These are phyloP conservation scores for Xestia c-nigrum DNA, from an alignment of 2,888 invertebrate genomes.

Conservation along the genomic window DNA sequence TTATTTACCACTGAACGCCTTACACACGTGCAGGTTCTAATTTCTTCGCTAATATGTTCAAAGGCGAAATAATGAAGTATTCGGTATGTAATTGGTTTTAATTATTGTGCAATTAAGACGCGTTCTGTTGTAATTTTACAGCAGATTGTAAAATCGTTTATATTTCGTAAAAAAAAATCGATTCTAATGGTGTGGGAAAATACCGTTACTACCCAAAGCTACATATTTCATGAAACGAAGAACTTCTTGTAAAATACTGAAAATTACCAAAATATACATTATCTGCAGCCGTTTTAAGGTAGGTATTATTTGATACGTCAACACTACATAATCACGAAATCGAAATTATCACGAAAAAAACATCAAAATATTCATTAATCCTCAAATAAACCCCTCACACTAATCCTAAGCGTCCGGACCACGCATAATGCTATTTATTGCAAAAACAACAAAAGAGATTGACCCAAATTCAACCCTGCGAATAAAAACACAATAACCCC, in stretches of 20 bases:
- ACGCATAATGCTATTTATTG: constrained; percentile 58
- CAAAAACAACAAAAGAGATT: constrained; percentile 67
- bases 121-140: constrained; percentile 23
- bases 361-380: constrained; percentile 1
- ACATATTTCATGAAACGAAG: not conserved
- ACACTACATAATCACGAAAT: not conserved
- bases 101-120: constrained; percentile 50
- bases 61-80: constrained; percentile 55
- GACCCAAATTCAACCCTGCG: constrained; percentile 70
- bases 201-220: not conserved
- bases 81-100: constrained; percentile 48
- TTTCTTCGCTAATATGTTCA: constrained; percentile 51
- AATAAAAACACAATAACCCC: constrained; percentile 57
- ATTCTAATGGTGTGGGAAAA: not conserved
- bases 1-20: constrained; percentile 15
- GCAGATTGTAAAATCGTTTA: constrained; percentile 18
- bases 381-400: constrained; percentile 17
- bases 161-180: constrained; percentile 15
- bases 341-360: not conserved
- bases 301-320: not conserved
- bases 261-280: not conserved
- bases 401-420: constrained; percentile 30
- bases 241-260: too few species aligned
- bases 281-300: too few species aligned
- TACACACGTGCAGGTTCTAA: constrained; percentile 31